Evolutionary conservation across 2,113 vertebrate species (phyloP).

Genomic region (Archocentrus centrarchus): DNA sequence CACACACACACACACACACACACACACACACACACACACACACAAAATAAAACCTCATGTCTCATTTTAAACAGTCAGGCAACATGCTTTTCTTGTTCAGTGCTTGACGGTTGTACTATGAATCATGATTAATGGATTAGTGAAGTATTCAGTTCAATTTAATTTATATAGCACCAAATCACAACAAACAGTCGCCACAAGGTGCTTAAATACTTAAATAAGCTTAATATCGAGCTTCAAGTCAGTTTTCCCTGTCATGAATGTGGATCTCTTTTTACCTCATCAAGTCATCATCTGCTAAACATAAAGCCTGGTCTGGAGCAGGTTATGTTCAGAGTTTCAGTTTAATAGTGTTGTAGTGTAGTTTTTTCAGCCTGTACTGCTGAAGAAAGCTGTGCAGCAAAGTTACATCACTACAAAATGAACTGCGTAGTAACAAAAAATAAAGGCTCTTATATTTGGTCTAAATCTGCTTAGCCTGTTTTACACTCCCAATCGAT

Average conservation of each 20-base stretch:
- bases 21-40: neutral
- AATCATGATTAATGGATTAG: no score
- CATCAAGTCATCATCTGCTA: neutral
- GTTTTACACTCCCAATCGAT: no score
- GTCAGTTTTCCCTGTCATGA: no score
- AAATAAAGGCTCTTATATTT: neutral
- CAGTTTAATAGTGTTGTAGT: neutral
- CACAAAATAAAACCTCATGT: neutral
- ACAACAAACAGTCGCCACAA: no score
- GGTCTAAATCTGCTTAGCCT: no score
- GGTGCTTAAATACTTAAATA: no score
- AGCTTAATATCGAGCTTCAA: no score
- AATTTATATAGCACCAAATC: no score
- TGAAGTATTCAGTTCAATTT: no score
- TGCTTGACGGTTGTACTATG: fast-evolving
- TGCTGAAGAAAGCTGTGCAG: neutral
- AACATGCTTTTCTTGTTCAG: neutral
- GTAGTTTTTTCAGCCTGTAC: neutral
- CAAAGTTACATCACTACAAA: neutral
- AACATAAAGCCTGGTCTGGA: neutral
- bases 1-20: neutral
- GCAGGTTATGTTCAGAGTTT: neutral
- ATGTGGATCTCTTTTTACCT: neutral
- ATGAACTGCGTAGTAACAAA: neutral
- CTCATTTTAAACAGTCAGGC: no score